Evolutionary conservation across 2,888 invertebrate genomes (phyloP).

Genomic region (Dendrolimus pini): DNA sequence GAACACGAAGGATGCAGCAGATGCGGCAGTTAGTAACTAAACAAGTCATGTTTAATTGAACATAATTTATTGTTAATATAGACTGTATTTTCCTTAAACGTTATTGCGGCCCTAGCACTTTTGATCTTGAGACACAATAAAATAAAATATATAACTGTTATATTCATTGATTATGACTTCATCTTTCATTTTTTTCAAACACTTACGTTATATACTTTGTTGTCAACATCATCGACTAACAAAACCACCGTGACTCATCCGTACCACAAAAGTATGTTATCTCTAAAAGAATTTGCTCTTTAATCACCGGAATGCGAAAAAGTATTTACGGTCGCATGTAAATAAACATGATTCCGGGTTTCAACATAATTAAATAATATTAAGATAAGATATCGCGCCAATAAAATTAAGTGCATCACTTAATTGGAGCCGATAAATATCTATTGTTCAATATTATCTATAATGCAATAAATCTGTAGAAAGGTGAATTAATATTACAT

Average conservation of each 20-base stretch:
- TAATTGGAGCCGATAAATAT: constrained; percentile 13
- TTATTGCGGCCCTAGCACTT: neutral
- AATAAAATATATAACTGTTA: neutral
- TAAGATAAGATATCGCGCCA: constrained; percentile 27
- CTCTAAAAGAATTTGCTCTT: constrained; percentile 28
- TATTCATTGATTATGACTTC: constrained; percentile 27
- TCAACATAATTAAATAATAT: constrained; percentile 13
- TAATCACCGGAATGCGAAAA: constrained; percentile 30
- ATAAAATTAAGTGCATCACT: constrained; percentile 16
- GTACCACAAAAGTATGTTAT: constrained; percentile 32
- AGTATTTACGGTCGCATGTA: constrained; percentile 17
- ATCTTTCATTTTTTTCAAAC: constrained; percentile 38
- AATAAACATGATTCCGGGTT: constrained; percentile 27
- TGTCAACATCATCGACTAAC: constrained; percentile 29
- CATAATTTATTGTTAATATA: too few species aligned
- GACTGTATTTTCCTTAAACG: neutral
- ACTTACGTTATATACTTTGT: constrained; percentile 30
- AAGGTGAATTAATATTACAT: too few species aligned
- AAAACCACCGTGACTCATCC: constrained; percentile 34
- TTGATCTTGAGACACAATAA: neutral
- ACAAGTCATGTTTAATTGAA: too few species aligned
- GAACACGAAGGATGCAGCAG: too few species aligned
- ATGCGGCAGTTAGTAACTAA: too few species aligned
- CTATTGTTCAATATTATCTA: constrained; percentile 5
- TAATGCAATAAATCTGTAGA: constrained; percentile 3